These are phyloP conservation scores for Cydia pomonella DNA, from an alignment of 1,140 invertebrate species.

Conservation along the genomic window DNA sequence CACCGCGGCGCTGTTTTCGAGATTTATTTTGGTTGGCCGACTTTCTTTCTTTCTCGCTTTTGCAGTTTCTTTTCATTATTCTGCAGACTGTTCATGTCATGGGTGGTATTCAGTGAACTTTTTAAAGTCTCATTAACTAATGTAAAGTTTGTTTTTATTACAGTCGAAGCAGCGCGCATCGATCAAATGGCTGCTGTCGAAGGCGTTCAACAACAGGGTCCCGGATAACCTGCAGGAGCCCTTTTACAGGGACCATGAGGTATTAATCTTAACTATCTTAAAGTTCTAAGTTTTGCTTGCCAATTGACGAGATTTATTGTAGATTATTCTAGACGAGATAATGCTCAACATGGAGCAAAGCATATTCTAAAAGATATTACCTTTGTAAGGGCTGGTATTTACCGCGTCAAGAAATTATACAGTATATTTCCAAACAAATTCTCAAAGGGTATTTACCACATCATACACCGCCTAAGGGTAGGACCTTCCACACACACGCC, in stretches of 20 bases:
- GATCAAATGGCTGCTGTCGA: slow-evolving; percentile 97
- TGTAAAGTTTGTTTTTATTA: slow-evolving; percentile 73
- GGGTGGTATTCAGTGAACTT: too few species aligned
- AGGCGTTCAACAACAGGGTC: slow-evolving; percentile 97
- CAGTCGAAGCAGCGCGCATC: slow-evolving; percentile 98
- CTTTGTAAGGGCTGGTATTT: too few species aligned
- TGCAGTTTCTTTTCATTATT: neutral
- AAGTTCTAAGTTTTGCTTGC: neutral
- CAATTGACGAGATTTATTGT: neutral
- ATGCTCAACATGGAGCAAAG: neutral
- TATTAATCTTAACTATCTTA: slow-evolving; percentile 64
- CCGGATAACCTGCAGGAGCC: slow-evolving; percentile 96
- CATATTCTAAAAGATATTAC: too few species aligned
- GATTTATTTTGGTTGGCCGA: too few species aligned
- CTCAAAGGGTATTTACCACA: neutral
- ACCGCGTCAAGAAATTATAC: neutral
- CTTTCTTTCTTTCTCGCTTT: too few species aligned
- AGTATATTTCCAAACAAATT: neutral
- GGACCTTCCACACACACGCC: neutral
- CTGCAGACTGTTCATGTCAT: too few species aligned
- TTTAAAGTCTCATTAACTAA: neutral
- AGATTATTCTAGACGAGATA: neutral
- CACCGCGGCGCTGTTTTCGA: too few species aligned
- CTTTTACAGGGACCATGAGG: slow-evolving; percentile 97
- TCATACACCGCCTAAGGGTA: neutral